Conservation (phyloP, 2,113 vertebrate species). For the Heterocephalus glaber region DNA sequence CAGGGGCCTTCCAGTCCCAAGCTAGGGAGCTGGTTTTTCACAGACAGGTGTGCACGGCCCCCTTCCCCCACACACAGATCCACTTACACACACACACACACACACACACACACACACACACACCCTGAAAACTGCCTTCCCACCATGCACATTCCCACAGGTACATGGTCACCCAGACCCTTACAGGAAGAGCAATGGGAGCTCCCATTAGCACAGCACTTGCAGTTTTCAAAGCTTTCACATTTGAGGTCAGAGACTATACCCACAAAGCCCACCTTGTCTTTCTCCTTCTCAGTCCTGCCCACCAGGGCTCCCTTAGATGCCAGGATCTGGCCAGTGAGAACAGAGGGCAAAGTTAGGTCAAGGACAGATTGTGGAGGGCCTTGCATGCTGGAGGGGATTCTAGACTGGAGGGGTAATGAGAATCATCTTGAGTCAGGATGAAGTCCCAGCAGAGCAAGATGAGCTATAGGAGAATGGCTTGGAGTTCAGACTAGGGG, state of each 20-base stretch:
- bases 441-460: background rate
- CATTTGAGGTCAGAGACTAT: background rate
- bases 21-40: constrained; percentile 3
- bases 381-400: background rate
- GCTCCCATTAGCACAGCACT: background rate
- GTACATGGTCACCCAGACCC: background rate
- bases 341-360: background rate
- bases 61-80: background rate
- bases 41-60: background rate
- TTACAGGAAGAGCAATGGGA: background rate
- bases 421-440: background rate
- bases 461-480: background rate
- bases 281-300: background rate
- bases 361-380: background rate
- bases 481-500: background rate
- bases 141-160: background rate
- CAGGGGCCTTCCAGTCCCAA: background rate
- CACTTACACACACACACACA: background rate
- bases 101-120: background rate
- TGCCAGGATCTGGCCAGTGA: background rate
- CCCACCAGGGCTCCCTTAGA: background rate
- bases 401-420: background rate
- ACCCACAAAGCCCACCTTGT: background rate
- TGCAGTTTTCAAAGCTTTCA: background rate
- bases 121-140: background rate